phyloP scores from a whole-genome alignment of 2,113 vertebrate species.

The Pseudorasbora parva region DNA sequence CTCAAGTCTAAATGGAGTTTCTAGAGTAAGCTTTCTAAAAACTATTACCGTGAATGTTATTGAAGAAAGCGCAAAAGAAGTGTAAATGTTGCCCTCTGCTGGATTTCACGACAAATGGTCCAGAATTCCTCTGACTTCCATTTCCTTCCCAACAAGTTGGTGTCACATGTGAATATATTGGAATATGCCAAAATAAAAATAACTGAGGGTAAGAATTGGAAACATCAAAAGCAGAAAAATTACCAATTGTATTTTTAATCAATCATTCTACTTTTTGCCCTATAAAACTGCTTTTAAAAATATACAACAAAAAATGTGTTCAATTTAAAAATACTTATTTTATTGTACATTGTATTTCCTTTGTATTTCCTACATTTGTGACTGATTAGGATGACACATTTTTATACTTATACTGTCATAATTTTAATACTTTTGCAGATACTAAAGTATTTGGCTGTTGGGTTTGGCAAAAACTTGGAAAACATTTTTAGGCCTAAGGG shows the following conservation, averaged over 20 bases:
- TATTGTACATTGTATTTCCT: not conserved
- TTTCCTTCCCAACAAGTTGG: not conserved
- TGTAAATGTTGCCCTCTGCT: conserved; percentile 42
- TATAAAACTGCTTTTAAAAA: not conserved
- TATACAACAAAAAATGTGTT: not conserved
- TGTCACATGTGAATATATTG: not conserved
- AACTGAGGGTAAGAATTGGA: not conserved
- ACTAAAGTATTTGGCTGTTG: not conserved
- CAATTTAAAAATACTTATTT: not conserved
- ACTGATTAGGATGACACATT: not conserved
- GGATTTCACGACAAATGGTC: not conserved
- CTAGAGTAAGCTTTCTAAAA: not conserved
- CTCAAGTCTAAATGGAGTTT: not conserved
- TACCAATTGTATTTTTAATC: not conserved
- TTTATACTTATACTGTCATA: too few species aligned
- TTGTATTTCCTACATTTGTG: not conserved
- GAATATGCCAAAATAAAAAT: not conserved
- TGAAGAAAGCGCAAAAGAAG: not conserved
- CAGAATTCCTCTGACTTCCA: not conserved
- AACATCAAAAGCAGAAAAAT: not conserved
- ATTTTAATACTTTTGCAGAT: not conserved
- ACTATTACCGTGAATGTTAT: not conserved
- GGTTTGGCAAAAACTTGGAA: not conserved
- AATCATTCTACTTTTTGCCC: not conserved
- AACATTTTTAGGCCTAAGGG: not conserved